Percentiles rank a stretch among this genome's conserved stretches.
These are phyloP conservation scores for human DNA, from an alignment of 2,113 vertebrate species.

Conservation along the genomic window DNA sequence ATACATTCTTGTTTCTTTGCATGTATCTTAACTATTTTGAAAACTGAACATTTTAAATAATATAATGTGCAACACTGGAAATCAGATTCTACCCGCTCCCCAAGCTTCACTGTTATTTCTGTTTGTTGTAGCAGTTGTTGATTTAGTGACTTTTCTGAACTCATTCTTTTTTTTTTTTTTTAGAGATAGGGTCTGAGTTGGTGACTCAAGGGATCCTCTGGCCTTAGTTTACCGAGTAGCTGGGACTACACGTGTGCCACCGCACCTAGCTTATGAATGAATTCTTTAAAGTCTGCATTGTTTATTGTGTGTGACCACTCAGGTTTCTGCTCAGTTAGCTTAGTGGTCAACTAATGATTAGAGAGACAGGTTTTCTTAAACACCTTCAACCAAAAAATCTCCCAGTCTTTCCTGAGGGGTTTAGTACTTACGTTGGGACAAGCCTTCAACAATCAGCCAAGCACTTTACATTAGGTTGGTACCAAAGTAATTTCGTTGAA, in stretches of 20 bases:
- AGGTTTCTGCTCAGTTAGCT: constrained; percentile 14
- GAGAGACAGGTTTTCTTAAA: constrained; percentile 7
- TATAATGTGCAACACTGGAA: not conserved
- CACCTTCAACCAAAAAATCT: not conserved
- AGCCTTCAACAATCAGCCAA: not conserved
- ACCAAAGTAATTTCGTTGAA: no score
- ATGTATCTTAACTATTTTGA: not conserved
- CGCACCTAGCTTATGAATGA: not conserved
- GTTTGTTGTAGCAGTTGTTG: constrained; percentile 1
- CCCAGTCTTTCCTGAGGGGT: not conserved
- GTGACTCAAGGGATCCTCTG: not conserved
- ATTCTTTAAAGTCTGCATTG: not conserved
- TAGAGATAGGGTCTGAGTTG: no score
- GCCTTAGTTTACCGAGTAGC: not conserved
- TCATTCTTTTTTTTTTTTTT: not conserved
- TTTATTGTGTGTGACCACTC: not conserved
- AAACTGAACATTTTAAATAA: not conserved
- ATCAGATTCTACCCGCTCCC: not conserved
- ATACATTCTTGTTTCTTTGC: not conserved
- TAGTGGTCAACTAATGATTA: not conserved
- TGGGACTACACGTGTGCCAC: not conserved
- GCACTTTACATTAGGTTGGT: no score
- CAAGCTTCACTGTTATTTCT: not conserved
- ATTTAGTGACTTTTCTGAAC: constrained; percentile 31
- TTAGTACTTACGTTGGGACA: not conserved